A percentile compares a stretch with the other conserved stretches of the same genome.
phyloP scores from a whole-genome alignment of 2,113 vertebrate species.

The Carollia perspicillata region DNA sequence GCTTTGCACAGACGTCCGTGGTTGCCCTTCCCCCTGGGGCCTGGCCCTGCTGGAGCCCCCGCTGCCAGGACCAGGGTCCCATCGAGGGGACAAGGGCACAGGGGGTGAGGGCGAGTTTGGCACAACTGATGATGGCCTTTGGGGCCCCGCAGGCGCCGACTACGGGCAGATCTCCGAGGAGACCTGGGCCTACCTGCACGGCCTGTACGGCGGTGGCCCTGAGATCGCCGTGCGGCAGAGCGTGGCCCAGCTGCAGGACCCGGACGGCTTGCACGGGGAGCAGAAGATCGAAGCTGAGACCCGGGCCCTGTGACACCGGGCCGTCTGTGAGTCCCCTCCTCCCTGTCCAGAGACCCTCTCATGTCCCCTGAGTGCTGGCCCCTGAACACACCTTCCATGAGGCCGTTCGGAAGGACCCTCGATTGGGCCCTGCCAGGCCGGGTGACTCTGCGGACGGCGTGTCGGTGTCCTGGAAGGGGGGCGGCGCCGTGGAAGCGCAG shows the following conservation, averaged over 20 bases:
- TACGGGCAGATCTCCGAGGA: constrained; percentile 98
- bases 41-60: not conserved
- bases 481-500: not conserved
- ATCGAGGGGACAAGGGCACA: accelerated
- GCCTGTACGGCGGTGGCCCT: constrained; percentile 92
- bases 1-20: not conserved
- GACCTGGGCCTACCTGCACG: constrained; percentile 93
- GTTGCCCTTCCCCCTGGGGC: not conserved
- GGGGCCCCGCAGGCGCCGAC: constrained; percentile 88
- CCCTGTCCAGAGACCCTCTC: not conserved
- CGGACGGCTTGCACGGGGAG: constrained; percentile 89
- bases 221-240: constrained; percentile 95
- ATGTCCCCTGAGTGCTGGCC: not conserved
- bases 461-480: not conserved
- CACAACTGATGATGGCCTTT: not conserved
- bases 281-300: constrained; percentile 97
- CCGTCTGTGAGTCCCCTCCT: not conserved
- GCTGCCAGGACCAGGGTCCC: not conserved
- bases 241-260: constrained; percentile 83
- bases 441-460: not conserved
- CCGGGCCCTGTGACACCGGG: constrained; percentile 84
- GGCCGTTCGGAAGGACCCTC: not conserved
- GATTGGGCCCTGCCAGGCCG: accelerated
- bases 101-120: accelerated
- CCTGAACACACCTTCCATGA: not conserved